These are phyloP conservation scores for Colletes gigas DNA, from an alignment of 1,140 invertebrate species.

Conservation along the genomic window DNA sequence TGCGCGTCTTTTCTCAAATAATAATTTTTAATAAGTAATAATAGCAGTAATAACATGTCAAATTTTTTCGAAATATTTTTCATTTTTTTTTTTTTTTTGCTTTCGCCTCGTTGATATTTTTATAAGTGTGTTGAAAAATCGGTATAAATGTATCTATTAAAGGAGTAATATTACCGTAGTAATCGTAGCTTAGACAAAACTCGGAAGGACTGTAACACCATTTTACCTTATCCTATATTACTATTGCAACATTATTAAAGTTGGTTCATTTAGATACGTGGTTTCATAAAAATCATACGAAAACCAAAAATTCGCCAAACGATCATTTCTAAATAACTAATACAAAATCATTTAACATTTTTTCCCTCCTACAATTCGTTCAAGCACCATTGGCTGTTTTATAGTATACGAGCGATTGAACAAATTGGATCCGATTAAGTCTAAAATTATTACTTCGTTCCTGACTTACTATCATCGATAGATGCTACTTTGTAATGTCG, in stretches of 20 bases:
- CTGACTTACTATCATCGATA: slow-evolving; percentile 53
- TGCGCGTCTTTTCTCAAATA: slow-evolving; percentile 57
- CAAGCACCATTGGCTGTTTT: slow-evolving; percentile 62
- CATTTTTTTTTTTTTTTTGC: slow-evolving; percentile 48
- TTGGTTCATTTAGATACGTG: slow-evolving; percentile 52
- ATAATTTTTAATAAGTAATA: slow-evolving; percentile 60
- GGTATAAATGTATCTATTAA: slow-evolving; percentile 75
- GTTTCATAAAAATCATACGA: slow-evolving; percentile 33
- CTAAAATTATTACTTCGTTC: slow-evolving; percentile 59
- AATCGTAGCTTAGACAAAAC: slow-evolving; percentile 71
- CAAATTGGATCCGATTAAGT: slow-evolving; percentile 58
- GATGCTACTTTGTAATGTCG: slow-evolving; percentile 59
- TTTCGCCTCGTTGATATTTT: slow-evolving; percentile 67
- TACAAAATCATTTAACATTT: slow-evolving; percentile 52
- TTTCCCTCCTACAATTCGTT: slow-evolving; percentile 56
- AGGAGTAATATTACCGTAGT: slow-evolving; percentile 70
- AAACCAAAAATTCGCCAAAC: slow-evolving; percentile 55
- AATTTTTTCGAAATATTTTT: slow-evolving; percentile 59
- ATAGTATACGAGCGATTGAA: slow-evolving; percentile 53
- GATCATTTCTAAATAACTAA: slow-evolving; percentile 48
- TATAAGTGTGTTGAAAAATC: slow-evolving; percentile 74
- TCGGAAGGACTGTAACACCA: slow-evolving; percentile 74
- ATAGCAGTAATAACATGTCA: slow-evolving; percentile 62
- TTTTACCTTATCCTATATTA: slow-evolving; percentile 52
- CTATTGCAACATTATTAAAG: slow-evolving; percentile 65